A percentile compares a stretch with the other conserved stretches of the same genome.
Conservation (phyloP, 2,797 vertebrate species). For the Gobionotothen gibberifrons region DNA sequence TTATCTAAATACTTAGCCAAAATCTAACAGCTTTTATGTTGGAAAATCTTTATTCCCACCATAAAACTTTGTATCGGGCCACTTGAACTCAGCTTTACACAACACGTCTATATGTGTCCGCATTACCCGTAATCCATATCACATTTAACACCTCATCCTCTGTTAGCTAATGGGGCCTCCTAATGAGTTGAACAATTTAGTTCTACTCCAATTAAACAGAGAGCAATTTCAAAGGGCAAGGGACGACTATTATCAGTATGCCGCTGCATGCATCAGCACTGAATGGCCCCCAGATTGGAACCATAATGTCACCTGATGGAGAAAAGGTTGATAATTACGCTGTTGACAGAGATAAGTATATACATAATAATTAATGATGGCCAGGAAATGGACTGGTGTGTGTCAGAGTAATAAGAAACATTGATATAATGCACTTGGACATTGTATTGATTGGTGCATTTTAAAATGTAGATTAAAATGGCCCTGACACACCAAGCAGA, state of each 20-base stretch:
- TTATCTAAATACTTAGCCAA: conserved; percentile 62
- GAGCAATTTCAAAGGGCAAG: conserved; percentile 58
- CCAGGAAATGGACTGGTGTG: conserved; percentile 33
- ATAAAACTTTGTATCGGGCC: conserved; percentile 33
- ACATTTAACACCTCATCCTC: conserved; percentile 40
- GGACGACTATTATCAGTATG: conserved; percentile 45
- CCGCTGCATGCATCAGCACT: conserved; percentile 30
- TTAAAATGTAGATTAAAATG: background rate
- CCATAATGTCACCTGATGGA: conserved; percentile 52
- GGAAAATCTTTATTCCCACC: conserved; percentile 37
- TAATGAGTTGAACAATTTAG: conserved; percentile 56
- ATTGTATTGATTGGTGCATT: conserved; percentile 3
- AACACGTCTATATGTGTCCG: conserved; percentile 12
- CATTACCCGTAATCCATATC: conserved; percentile 51
- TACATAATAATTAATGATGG: conserved; percentile 44
- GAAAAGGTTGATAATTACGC: conserved; percentile 62
- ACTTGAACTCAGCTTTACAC: conserved; percentile 39
- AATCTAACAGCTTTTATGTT: conserved; percentile 59
- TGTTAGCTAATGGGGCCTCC: conserved; percentile 25
- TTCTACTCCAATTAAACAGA: conserved; percentile 56
- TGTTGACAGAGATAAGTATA: conserved; percentile 57
- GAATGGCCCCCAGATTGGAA: conserved; percentile 55
- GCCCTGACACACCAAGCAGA: no score
- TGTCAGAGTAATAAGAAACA: conserved; percentile 5
- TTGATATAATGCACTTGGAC: background rate